Evolutionary conservation across 1,140 invertebrate species (phyloP).

Genomic region (Leptonema lineaticorne): DNA sequence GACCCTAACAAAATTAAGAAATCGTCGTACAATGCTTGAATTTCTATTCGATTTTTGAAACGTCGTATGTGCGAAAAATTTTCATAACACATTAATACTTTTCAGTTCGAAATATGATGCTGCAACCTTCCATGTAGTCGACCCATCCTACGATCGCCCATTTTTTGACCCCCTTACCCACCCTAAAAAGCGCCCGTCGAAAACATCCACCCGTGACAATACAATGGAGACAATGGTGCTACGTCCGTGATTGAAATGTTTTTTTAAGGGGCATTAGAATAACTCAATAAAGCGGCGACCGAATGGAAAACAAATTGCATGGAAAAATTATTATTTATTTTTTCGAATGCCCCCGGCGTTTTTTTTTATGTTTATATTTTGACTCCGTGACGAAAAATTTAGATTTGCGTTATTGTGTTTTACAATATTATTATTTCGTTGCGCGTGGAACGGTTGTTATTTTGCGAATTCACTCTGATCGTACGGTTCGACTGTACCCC

Average conservation of each 20-base stretch:
- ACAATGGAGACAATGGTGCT: slow-evolving; percentile 36
- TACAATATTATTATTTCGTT: slow-evolving; percentile 17
- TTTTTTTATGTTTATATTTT: background rate
- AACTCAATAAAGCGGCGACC: slow-evolving; percentile 39
- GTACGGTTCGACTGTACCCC: slow-evolving; percentile 12
- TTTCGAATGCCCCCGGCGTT: slow-evolving; percentile 9
- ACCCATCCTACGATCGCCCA: slow-evolving; percentile 6
- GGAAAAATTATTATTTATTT: slow-evolving; percentile 41
- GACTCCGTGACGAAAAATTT: background rate
- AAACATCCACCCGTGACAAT: slow-evolving; percentile 5
- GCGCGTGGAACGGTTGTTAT: background rate
- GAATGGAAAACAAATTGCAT: slow-evolving; percentile 43
- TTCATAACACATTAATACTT: slow-evolving; percentile 26
- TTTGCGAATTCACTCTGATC: background rate
- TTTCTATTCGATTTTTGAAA: background rate
- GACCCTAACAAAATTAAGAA: slow-evolving; percentile 4
- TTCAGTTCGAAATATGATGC: background rate
- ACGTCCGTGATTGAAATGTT: slow-evolving; percentile 42
- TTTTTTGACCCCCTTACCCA: background rate
- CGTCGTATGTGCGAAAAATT: slow-evolving; percentile 19
- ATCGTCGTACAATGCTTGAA: background rate
- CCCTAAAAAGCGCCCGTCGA: background rate
- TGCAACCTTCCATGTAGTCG: background rate
- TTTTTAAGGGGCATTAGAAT: slow-evolving; percentile 43
- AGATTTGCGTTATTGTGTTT: background rate